Base-by-base conservation (phyloP, 64 coral and sea anemone genomes). In the Pocillopora damicornis region DNA sequence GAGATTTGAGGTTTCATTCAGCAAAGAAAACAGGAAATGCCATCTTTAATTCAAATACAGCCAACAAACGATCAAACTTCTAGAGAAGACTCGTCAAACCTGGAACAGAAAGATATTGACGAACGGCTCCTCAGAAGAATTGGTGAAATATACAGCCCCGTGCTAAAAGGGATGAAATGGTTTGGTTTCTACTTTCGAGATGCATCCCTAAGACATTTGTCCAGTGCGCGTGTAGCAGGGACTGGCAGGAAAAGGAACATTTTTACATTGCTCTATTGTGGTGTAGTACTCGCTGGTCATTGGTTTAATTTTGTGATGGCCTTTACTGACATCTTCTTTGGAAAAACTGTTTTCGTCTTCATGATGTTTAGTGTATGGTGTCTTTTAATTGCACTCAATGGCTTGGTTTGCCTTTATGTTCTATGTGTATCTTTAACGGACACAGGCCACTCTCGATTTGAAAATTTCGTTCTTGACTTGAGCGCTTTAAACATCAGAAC, bases 151-250 rank as follows among this genome's bases (percentile, higher is more conserved):
- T 79, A 79, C 77, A 60, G 77, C 26, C 77, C 77, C 1, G 10
- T 60, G 9, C 38, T 79, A 26, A 79, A 26, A 60, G 13, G 8
- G 13, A 60, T 79, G 77, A 79, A 15, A 23, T 15, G 12, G 12
- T 79, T 79, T 25, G 77, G 77, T 23, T 2, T 60, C 2, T 79
- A 79, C 42, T 79, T 34, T 59, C 56, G 77, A 26, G 77, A 79
- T 26, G 14, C 11, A 14, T 60, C 77, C 13, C 42, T 79, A 60
- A 61, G 5, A 14, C 51, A 7, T 71, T 71, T 71, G 42, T 51
- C 42, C 42, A 51, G 42, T 8, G 25, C 18, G 22, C 2, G 11
- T n/a, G 25, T 20, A 20, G 11, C 67, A 7, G 11, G 20, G 10
- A 20, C 2, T 20, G 22, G 22, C 67, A 71, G 8, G 22, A 71